These are phyloP conservation scores for Heliconius sara DNA, from an alignment of 2,888 invertebrate genomes.

Conservation along the genomic window DNA sequence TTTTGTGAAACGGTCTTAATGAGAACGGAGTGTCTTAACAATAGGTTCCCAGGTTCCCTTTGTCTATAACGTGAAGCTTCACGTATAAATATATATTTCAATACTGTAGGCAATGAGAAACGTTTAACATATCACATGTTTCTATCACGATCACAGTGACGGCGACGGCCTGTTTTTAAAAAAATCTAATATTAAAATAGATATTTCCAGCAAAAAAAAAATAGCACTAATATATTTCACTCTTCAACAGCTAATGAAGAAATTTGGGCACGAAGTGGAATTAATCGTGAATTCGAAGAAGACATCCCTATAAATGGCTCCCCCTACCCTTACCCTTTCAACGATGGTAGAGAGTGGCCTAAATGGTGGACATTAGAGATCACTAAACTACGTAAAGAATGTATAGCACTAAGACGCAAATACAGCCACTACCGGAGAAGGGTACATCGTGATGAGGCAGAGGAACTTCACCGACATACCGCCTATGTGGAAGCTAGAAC, in stretches of 20 bases:
- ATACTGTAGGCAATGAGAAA: no score
- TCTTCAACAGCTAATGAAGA: constrained; percentile 6
- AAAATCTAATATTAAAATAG: no score
- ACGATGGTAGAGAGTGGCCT: neutral
- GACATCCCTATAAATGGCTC: neutral
- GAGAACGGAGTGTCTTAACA: no score
- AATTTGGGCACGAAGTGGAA: constrained; percentile 23
- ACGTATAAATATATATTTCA: no score
- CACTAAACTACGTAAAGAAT: neutral
- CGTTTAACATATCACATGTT: no score
- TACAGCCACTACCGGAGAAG: neutral
- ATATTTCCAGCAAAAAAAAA: neutral
- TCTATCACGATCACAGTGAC: no score
- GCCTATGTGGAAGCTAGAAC: neutral
- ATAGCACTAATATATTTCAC: neutral
- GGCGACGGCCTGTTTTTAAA: no score
- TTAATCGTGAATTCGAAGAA: constrained; percentile 13
- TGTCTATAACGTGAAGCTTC: no score
- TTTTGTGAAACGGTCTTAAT: no score
- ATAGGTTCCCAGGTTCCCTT: no score
- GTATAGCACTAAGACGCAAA: neutral
- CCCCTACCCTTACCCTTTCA: neutral
- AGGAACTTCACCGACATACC: neutral
- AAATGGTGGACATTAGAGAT: constrained; percentile 10
- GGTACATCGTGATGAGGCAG: neutral